phyloP scores from a whole-genome alignment of 1,140 invertebrate species.

The Macrotrachela quadricornifera region DNA sequence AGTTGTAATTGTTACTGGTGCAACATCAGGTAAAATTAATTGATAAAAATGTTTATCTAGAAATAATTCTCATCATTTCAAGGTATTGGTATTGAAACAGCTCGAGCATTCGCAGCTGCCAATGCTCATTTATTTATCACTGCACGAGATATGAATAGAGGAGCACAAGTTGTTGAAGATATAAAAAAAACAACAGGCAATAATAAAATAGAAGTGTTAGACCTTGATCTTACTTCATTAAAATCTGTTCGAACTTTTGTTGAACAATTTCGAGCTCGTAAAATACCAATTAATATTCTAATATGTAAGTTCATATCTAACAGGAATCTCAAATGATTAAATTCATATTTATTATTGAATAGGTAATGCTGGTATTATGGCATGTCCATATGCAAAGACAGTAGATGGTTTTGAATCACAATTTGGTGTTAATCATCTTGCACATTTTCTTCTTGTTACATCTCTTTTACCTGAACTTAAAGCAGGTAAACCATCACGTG shows the following conservation, averaged over 20 bases:
- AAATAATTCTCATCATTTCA: no score
- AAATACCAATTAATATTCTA: slow-evolving; percentile 1
- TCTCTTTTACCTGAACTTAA: background rate
- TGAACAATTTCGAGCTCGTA: background rate
- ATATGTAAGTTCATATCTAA: no score
- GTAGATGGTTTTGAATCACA: slow-evolving; percentile 17
- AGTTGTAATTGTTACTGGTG: no score
- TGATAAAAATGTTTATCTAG: no score
- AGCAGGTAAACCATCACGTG: slow-evolving; percentile 9
- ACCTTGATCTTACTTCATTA: background rate
- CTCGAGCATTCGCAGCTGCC: background rate
- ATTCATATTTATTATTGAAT: no score
- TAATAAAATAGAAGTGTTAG: background rate
- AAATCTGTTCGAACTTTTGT: background rate
- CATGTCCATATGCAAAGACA: background rate
- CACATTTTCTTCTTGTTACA: slow-evolving; percentile 15
- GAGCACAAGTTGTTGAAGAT: background rate
- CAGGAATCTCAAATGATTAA: no score
- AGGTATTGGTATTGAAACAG: slow-evolving; percentile 5
- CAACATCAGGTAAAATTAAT: slow-evolving; percentile 1
- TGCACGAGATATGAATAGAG: background rate
- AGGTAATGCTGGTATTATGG: slow-evolving; percentile 1
- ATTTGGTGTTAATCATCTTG: slow-evolving; percentile 19
- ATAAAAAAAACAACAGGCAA: background rate
- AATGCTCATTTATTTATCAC: background rate